phyloP scores from a whole-genome alignment of 2,888 invertebrate genomes.

The Rhaphigaster nebulosa region DNA sequence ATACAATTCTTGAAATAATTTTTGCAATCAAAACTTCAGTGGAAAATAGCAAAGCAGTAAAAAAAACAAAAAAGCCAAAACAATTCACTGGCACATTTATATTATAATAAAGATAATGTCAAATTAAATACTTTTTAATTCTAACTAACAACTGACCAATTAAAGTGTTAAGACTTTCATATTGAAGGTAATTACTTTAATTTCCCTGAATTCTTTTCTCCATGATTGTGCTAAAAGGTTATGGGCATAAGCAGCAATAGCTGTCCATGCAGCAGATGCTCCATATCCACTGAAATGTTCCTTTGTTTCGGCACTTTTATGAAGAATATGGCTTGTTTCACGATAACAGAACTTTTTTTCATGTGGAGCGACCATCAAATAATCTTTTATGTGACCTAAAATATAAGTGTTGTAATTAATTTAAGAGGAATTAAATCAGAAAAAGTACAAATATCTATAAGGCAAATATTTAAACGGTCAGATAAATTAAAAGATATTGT shows the following conservation, averaged over 20 bases:
- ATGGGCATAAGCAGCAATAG: constrained; percentile 86
- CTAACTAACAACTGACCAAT: constrained; percentile 53
- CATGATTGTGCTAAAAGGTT: constrained; percentile 90
- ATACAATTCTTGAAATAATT: too few relatives aligned
- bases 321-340: constrained; percentile 83
- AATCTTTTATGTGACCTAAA: constrained; percentile 82
- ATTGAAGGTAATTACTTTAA: constrained; percentile 74
- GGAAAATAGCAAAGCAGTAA: too few relatives aligned
- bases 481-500: too few relatives aligned
- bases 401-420: constrained; percentile 25
- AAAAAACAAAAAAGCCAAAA: too few relatives aligned
- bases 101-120: neutral
- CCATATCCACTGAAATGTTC: constrained; percentile 85
- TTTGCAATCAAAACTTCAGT: too few relatives aligned
- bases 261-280: constrained; percentile 86
- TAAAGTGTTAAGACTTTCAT: neutral
- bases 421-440: neutral
- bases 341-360: constrained; percentile 83
- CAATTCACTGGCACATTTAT: neutral
- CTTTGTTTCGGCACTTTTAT: constrained; percentile 78
- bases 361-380: constrained; percentile 82
- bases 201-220: constrained; percentile 86
- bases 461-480: neutral
- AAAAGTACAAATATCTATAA: neutral
- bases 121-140: neutral